Evolutionary conservation across 2,113 vertebrate genomes (phyloP).

Genomic region (Muntiacus muntjak): DNA sequence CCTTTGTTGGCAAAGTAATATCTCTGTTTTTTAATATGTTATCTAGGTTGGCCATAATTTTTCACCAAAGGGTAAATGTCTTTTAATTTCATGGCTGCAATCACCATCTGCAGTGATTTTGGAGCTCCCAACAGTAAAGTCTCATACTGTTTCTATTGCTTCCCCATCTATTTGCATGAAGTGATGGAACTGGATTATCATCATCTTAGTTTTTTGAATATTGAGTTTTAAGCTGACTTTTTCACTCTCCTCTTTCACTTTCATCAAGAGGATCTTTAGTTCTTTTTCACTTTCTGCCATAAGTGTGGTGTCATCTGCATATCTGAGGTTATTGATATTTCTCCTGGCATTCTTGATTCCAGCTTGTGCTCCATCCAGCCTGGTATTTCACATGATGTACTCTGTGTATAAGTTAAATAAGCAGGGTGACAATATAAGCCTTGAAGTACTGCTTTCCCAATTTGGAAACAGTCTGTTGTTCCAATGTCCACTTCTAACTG

Average conservation of each 20-base stretch:
- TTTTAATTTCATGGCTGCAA: not conserved
- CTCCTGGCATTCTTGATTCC: not conserved
- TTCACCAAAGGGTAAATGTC: not conserved
- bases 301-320: not conserved
- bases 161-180: not conserved
- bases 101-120: not conserved
- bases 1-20: not conserved
- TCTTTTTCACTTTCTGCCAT: not conserved
- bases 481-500: not conserved
- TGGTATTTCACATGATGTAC: not conserved
- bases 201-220: not conserved
- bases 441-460: not conserved
- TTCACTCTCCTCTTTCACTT: not conserved
- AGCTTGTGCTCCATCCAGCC: not conserved
- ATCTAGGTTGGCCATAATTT: not conserved
- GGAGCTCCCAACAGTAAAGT: not conserved
- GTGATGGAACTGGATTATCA: not conserved
- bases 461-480: not conserved
- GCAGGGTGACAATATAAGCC: not conserved
- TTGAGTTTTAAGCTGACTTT: not conserved
- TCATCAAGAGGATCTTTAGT: not conserved
- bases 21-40: not conserved
- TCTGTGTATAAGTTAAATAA: not conserved
- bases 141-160: not conserved
- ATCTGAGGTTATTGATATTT: not conserved